These are phyloP conservation scores for Chalcosyrphus nemorum DNA, from an alignment of 2,888 invertebrate genomes.

Conservation along the genomic window DNA sequence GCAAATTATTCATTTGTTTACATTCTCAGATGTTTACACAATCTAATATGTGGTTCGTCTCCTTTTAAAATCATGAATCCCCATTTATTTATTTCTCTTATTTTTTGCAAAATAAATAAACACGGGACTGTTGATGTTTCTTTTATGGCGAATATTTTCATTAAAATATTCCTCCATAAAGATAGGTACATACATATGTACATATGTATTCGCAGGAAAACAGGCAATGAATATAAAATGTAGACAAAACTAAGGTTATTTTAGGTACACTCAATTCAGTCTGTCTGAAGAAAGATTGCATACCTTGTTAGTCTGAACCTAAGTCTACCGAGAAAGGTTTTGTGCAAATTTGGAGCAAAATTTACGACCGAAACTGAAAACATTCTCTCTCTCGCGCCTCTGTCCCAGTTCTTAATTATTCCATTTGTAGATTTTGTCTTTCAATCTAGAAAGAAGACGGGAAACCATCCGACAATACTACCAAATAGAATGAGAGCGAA, in stretches of 20 bases:
- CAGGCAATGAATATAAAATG: no score
- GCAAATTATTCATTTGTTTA: not conserved
- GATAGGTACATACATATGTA: not conserved
- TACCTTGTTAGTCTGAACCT: no score
- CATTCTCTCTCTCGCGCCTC: conserved; percentile 29
- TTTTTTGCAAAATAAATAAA: conserved; percentile 5
- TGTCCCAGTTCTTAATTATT: conserved; percentile 57
- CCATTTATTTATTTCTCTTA: not conserved
- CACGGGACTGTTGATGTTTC: conserved; percentile 3
- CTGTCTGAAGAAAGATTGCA: no score
- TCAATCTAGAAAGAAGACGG: conserved; percentile 18
- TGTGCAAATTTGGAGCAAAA: conserved; percentile 61
- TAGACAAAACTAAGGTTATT: conserved; percentile 13
- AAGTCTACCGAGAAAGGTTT: conserved; percentile 14
- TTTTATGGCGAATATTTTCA: conserved; percentile 15
- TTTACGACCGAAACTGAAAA: conserved; percentile 54
- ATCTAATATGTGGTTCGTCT: not conserved
- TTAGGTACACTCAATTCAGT: conserved; percentile 25
- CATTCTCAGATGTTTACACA: not conserved
- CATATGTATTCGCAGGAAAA: not conserved
- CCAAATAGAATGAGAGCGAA: conserved; percentile 23
- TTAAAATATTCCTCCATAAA: not conserved
- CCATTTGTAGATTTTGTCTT: conserved; percentile 31
- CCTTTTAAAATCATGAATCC: not conserved
- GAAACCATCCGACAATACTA: not conserved